Percentiles rank a stretch among this genome's conserved stretches.
phyloP scores from a whole-genome alignment of 2,797 vertebrate genomes.

The Urosaurus nigricauda region DNA sequence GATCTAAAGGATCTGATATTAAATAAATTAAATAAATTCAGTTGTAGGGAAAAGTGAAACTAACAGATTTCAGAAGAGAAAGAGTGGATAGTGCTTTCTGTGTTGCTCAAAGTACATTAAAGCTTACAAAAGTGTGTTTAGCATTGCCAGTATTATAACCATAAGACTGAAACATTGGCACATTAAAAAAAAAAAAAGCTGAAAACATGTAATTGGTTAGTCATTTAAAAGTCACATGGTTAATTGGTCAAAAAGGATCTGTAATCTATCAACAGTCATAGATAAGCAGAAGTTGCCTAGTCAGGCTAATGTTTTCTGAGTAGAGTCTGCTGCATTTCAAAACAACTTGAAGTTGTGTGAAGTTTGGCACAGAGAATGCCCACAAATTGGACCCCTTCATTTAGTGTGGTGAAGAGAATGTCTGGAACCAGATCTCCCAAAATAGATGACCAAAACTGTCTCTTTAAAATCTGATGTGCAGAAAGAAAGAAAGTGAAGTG shows the following conservation, averaged over 20 bases:
- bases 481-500: background rate
- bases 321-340: background rate
- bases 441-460: background rate
- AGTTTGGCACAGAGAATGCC: background rate
- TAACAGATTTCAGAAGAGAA: background rate
- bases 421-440: background rate
- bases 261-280: conserved; percentile 14
- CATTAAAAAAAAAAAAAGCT: background rate
- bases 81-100: background rate
- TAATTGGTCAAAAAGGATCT: conserved; percentile 28
- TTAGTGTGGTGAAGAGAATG: background rate
- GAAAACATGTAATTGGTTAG: conserved; percentile 12
- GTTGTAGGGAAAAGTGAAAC: background rate
- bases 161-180: background rate
- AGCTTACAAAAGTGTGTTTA: background rate
- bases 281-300: conserved; percentile 4
- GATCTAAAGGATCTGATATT: background rate
- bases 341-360: conserved; percentile 3
- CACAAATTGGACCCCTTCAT: background rate
- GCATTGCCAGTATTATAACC: background rate
- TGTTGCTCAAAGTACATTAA: background rate
- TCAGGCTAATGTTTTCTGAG: background rate
- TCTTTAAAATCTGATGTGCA: background rate
- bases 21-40: background rate
- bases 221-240: conserved; percentile 25